A percentile compares a stretch with the other conserved stretches of the same genome.
phyloP scores from a whole-genome alignment of 1,140 invertebrate species.

The Diabrotica undecimpunctata region DNA sequence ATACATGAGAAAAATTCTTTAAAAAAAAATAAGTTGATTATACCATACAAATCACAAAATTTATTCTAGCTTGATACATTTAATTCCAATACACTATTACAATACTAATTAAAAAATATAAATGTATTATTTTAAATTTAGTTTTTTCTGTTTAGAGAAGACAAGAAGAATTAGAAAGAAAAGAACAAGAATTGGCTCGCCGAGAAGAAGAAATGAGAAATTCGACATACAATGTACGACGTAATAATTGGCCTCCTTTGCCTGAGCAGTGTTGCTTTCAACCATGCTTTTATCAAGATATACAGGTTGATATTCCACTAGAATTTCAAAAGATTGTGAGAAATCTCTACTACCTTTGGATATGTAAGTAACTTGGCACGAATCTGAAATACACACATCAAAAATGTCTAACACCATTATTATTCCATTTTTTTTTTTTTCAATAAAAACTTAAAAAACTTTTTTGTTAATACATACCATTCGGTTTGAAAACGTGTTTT shows the following conservation, averaged over 20 bases:
- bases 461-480: no score
- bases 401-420: no score
- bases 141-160: constrained; percentile 54
- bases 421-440: constrained; percentile 5
- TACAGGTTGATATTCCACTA: constrained; percentile 96
- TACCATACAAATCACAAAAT: no score
- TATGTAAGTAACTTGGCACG: constrained; percentile 70
- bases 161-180: constrained; percentile 82
- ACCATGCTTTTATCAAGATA: constrained; percentile 99
- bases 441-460: no score
- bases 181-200: constrained; percentile 80
- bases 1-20: no score
- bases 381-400: no score
- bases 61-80: no score
- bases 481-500: no score
- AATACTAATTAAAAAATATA: background rate
- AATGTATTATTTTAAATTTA: background rate
- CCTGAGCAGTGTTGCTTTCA: constrained; percentile 88
- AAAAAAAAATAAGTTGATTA: no score
- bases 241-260: constrained; percentile 98
- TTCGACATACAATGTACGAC: constrained; percentile 67
- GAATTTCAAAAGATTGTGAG: constrained; percentile 96
- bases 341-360: constrained; percentile 94
- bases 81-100: no score
- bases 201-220: constrained; percentile 84